Evolutionary conservation across 1,140 invertebrate genomes (phyloP), one percentile per base, ranked within the genome.

Genomic region (Tetragonula clypearis): DNA sequence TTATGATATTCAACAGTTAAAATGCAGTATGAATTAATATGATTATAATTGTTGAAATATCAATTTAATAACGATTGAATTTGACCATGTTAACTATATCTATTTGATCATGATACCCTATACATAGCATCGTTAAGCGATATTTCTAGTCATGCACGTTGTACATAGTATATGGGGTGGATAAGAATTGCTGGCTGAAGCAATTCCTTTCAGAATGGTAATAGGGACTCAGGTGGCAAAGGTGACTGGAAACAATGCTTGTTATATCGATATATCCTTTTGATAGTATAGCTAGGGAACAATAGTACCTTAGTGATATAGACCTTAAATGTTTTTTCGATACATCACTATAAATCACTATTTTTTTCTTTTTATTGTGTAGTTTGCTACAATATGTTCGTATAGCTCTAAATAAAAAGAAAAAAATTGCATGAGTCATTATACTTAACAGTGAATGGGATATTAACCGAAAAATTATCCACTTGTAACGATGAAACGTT

Each of bases 181-280:
- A 62, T 74, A 58, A 78, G 74, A 83, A 69, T 72, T 30, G 60
- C 11, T 49, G n/a, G 73, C 15, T n/a, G 17, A 9, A 30, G 82
- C 76, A 72, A 79, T 84, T 79, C 76, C 82, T 84, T 79, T 79
- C 58, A 69, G 77, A 84, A 84, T 84, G 68, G 76, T 73, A 84
- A 84, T 84, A 84, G 76, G 76, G 82, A 68, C 82, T 84, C 82
- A 84, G 82, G 82, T 84, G 82, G 82, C 58, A 79, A 79, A 79
- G 68, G 82, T 79, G 82, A 84, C 79, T 68, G 35, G 35, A 68
- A 17, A 35, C 23, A 68, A 49, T 72, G 82, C 82, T 84, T 84
- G 79, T 84, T 84, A 79, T 77, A 68, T 84, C 82, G 76, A 84
- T 84, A 84, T 79, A 79, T 72, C 56, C 49, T 68, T 41, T 41